A percentile compares a stretch with the other conserved stretches of the same genome.
These are phyloP conservation scores for Hydrochoerus hydrochaeris DNA, from an alignment of 2,113 vertebrate species.

Conservation along the genomic window DNA sequence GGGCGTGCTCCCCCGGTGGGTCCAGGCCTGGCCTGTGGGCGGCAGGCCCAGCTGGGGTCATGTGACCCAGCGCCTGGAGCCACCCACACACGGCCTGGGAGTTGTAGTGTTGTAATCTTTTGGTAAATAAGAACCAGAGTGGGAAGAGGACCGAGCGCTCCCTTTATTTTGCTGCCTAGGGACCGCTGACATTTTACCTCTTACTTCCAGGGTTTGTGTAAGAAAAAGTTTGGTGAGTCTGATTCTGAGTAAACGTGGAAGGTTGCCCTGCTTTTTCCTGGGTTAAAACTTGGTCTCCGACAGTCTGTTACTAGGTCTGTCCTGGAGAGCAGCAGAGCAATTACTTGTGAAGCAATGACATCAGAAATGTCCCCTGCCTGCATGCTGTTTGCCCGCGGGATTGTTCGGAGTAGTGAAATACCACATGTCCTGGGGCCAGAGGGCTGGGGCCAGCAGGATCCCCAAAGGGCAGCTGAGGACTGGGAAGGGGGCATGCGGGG, in stretches of 20 bases:
- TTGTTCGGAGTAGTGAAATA: neutral
- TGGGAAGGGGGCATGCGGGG: neutral
- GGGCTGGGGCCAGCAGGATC: neutral
- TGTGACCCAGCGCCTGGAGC: no score
- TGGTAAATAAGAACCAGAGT: neutral
- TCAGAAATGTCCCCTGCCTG: slow-evolving; percentile 49
- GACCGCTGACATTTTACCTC: slow-evolving; percentile 60
- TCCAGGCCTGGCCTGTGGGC: neutral
- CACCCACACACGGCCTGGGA: neutral
- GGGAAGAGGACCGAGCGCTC: neutral
- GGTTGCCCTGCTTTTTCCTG: neutral
- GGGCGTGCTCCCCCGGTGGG: neutral
- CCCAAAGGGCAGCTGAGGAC: neutral
- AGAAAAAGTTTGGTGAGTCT: slow-evolving; percentile 56
- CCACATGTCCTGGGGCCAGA: neutral
- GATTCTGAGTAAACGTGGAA: slow-evolving; percentile 30
- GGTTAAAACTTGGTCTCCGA: slow-evolving; percentile 73
- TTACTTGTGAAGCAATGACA: slow-evolving; percentile 54
- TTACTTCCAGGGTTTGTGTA: slow-evolving; percentile 69
- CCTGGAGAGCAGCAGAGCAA: slow-evolving; percentile 52
- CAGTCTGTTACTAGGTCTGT: slow-evolving; percentile 50
- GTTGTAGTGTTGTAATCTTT: slow-evolving; percentile 53
- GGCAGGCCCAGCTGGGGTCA: rapidly evolving
- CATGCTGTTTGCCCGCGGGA: neutral
- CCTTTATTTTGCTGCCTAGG: slow-evolving; percentile 33